These are phyloP conservation scores for Carassius carassius DNA, from an alignment of 2,113 vertebrate genomes.

Conservation along the genomic window DNA sequence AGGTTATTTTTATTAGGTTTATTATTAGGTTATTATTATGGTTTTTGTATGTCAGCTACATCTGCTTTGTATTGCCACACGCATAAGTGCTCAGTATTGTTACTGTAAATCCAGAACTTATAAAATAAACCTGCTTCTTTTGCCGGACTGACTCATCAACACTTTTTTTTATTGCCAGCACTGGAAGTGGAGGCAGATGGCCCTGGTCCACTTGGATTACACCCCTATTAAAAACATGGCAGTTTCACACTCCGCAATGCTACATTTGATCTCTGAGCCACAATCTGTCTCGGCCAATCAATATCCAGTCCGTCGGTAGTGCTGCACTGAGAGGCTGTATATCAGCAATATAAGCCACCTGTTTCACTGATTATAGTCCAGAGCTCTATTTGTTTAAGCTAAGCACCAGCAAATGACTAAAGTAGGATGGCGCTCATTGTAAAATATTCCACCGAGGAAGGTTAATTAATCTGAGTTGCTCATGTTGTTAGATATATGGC, in stretches of 20 bases:
- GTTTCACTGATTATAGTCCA: conserved; percentile 62
- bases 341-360: conserved; percentile 65
- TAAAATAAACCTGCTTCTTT: neutral
- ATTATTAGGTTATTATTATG: neutral
- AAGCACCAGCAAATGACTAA: conserved; percentile 32
- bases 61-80: neutral
- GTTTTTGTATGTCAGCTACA: neutral
- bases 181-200: conserved; percentile 56
- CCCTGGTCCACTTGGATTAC: conserved; percentile 50
- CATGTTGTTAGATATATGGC: neutral
- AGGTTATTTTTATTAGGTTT: neutral
- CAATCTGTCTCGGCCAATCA: conserved; percentile 57
- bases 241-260: conserved; percentile 53
- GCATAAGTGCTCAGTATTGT: neutral
- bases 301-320: conserved; percentile 23
- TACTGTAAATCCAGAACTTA: neutral
- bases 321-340: conserved; percentile 9
- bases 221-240: conserved; percentile 53
- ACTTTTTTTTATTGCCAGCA: conserved; percentile 27
- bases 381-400: conserved; percentile 53
- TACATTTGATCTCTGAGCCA: conserved; percentile 59
- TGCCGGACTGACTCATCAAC: conserved; percentile 34
- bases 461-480: neutral
- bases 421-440: conserved; percentile 62
- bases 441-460: conserved; percentile 47